Percentiles rank a stretch among this genome's conserved stretches.
These are phyloP conservation scores for Linyphia triangularis DNA, from an alignment of 2,888 invertebrate genomes.

Conservation along the genomic window DNA sequence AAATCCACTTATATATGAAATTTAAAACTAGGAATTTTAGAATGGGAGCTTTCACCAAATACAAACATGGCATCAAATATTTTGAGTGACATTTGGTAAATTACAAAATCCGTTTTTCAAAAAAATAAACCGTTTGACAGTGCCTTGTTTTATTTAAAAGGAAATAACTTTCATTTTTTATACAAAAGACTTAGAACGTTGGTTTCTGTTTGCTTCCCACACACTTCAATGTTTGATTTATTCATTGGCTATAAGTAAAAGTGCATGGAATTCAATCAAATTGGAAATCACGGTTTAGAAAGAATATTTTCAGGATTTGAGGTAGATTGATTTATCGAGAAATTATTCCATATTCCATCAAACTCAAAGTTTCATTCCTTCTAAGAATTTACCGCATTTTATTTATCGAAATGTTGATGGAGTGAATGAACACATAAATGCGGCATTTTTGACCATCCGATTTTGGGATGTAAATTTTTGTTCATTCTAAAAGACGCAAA, in stretches of 20 bases:
- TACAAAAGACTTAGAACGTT: not conserved
- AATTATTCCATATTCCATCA: slow-evolving; percentile 30
- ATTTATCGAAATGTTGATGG: not conserved
- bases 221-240: slow-evolving; percentile 55
- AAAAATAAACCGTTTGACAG: slow-evolving; percentile 25
- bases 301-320: slow-evolving; percentile 25
- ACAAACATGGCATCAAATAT: not conserved
- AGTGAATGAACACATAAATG: not conserved
- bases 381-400: not conserved
- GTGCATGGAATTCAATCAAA: slow-evolving; percentile 9
- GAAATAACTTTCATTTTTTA: not conserved
- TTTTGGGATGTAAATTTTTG: not conserved
- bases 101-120: slow-evolving; percentile 8
- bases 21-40: no score
- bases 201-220: not conserved
- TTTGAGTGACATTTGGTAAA: slow-evolving; percentile 26
- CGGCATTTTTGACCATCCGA: not conserved
- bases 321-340: slow-evolving; percentile 48
- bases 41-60: not conserved
- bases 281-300: slow-evolving; percentile 17
- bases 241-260: slow-evolving; percentile 46
- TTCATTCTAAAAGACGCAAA: not conserved
- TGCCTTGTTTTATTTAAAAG: not conserved
- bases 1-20: no score
- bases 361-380: not conserved